Base-by-base conservation (phyloP, 2,888 invertebrate genomes). In the Orthosia gracilis region DNA sequence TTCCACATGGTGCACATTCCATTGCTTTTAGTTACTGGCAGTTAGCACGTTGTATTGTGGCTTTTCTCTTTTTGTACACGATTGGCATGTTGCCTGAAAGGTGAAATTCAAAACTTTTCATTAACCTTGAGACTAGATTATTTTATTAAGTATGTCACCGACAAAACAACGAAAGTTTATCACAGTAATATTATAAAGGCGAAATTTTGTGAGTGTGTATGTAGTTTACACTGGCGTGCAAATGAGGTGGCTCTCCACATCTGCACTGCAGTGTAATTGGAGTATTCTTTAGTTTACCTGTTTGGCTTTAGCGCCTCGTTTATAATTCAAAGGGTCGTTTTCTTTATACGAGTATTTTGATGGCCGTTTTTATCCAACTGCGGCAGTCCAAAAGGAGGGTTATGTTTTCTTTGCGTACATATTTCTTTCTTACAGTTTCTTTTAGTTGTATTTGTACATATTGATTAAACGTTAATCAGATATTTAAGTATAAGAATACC, bases 251-350 rank as follows among this genome's bases (percentile, higher is more conserved):
- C 17, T 75, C 58, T 55, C 62, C 31, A 65, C 66, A 81, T 70
- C 76, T 81, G 81, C 82, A 80, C 66, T 80, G 69, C 76, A 81
- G 76, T 76, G 69, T 76, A 67, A 63, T 54, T 78, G n/a, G 5
- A 72, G 50, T 21, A 17, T 78, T 78, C 52, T 71, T 26, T 52
- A 31, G 21, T 62, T n/a, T 18, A 69, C 31, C 49, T 26, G 18
- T 55, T 50, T 26, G 12, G 13, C 21, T 62, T 78, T 55, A n/a
- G 21, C 61, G 21, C 26, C 62, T 64, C 62, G 15, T 78, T 64
- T 59, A 71, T 78, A 69, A 69, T 78, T 78, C 40, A 78, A 55
- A 54, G 2, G 26, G 49, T 69, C 0, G 1, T 58, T 58, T 74
- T 66, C 9, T 57, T 45, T 57, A n/a, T 11, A n/a, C 17, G 3